These are phyloP conservation scores for Drosophila nikananu DNA, from an alignment of 1,140 invertebrate genomes.

Conservation along the genomic window DNA sequence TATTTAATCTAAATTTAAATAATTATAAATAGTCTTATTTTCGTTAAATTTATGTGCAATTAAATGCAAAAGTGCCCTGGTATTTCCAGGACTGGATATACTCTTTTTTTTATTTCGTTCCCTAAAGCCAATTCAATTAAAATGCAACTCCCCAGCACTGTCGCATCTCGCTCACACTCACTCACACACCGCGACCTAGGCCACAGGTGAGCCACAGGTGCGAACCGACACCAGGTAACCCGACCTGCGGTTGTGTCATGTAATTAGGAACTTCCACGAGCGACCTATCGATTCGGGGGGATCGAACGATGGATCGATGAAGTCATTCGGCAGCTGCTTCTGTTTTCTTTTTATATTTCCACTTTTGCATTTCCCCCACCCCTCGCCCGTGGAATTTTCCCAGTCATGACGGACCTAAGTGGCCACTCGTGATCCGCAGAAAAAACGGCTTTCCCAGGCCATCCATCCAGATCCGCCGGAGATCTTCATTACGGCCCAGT, in stretches of 20 bases:
- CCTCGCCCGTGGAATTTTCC: neutral
- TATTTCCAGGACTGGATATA: neutral
- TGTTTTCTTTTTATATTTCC: conserved; percentile 7
- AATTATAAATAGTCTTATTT: too few relatives aligned
- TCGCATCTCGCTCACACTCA: too few relatives aligned
- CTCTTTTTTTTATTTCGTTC: neutral
- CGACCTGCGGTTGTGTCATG: conserved; percentile 76
- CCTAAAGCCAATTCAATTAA: conserved; percentile 74
- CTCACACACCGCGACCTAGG: conserved; percentile 15
- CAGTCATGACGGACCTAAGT: conserved; percentile 59
- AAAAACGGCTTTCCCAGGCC: conserved; percentile 65
- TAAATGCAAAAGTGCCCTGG: too few relatives aligned
- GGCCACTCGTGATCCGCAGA: conserved; percentile 60
- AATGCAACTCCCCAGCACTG: conserved; percentile 47
- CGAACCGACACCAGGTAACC: conserved; percentile 39
- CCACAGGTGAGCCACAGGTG: conserved; percentile 50
- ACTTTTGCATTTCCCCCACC: neutral
- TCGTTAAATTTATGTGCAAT: too few relatives aligned
- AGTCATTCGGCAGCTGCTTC: conserved; percentile 55
- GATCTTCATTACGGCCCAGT: conserved; percentile 53
- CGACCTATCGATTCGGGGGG: conserved; percentile 17
- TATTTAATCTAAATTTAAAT: too few relatives aligned
- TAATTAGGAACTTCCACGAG: conserved; percentile 76
- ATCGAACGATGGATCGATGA: conserved; percentile 45
- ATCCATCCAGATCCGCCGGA: conserved; percentile 40